A percentile compares a stretch with the other conserved stretches of the same genome.
Evolutionary conservation across 2,113 vertebrate genomes (phyloP).

Genomic region (Nothoprocta pentlandii): DNA sequence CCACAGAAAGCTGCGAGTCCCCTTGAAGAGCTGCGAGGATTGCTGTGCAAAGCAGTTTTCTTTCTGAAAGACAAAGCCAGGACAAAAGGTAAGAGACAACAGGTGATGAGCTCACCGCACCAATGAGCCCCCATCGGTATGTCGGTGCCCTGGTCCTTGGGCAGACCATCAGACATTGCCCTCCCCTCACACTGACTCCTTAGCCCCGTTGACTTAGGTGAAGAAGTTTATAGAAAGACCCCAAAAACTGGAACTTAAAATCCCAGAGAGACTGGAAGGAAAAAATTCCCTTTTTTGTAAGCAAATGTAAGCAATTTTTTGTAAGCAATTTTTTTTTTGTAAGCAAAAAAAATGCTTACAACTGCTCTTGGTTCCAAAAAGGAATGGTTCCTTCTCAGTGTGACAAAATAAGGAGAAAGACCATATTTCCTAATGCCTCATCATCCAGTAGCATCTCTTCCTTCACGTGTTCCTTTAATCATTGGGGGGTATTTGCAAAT

Average conservation of each 20-base stretch:
- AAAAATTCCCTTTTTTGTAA: no score
- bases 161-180: accelerated
- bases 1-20: neutral
- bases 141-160: accelerated
- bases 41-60: slow-evolving; percentile 10
- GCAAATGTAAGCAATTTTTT: no score
- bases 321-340: no score
- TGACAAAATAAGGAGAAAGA: neutral
- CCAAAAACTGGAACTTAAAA: neutral
- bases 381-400: neutral
- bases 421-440: neutral
- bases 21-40: slow-evolving; percentile 26
- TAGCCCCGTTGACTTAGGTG: neutral
- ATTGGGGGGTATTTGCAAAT: slow-evolving; percentile 74
- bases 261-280: neutral
- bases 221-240: neutral
- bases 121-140: neutral
- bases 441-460: slow-evolving; percentile 41
- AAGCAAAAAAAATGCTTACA: neutral
- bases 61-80: slow-evolving; percentile 28
- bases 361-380: neutral
- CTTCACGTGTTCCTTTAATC: slow-evolving; percentile 73
- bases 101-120: neutral
- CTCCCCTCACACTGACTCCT: neutral
- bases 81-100: neutral